Conservation (phyloP, 2,888 invertebrate genomes). For the Apeira syringaria region DNA sequence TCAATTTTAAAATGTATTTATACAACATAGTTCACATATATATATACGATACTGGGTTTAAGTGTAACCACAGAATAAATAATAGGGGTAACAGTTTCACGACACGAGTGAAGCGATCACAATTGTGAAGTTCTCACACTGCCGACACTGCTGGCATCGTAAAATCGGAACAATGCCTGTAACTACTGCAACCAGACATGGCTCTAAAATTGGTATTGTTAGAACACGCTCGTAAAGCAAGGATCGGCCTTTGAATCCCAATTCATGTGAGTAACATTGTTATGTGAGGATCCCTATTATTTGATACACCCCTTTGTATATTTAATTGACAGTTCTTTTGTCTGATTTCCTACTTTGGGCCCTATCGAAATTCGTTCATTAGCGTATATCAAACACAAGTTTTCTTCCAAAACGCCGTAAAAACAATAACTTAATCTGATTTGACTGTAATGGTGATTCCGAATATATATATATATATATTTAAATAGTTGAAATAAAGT, state of each 20-base stretch:
- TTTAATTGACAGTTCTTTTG: constrained; percentile 27
- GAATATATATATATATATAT: no score
- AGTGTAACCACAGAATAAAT: no score
- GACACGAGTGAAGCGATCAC: constrained; percentile 23
- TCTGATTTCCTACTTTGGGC: constrained; percentile 12
- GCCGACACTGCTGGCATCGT: constrained; percentile 38
- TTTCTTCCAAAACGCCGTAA: no score
- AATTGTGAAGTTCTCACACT: constrained; percentile 31
- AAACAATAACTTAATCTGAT: no score
- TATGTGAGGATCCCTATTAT: constrained; percentile 48
- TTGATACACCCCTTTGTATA: constrained; percentile 42
- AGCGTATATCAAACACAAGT: neutral
- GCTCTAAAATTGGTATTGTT: constrained; percentile 68
- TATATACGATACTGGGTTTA: constrained; percentile 3
- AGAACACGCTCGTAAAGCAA: constrained; percentile 64
- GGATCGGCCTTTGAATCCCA: constrained; percentile 56
- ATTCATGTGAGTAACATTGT: constrained; percentile 64
- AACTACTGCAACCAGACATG: constrained; percentile 62
- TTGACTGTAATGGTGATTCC: no score
- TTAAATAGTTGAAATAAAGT: no score
- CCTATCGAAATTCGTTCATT: constrained; percentile 1
- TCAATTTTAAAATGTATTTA: no score
- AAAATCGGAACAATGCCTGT: constrained; percentile 62
- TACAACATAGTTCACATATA: no score
- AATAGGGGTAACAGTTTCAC: constrained; percentile 11